Base-by-base conservation (phyloP, 1,140 invertebrate species). In the Drosophila busckii region DNA sequence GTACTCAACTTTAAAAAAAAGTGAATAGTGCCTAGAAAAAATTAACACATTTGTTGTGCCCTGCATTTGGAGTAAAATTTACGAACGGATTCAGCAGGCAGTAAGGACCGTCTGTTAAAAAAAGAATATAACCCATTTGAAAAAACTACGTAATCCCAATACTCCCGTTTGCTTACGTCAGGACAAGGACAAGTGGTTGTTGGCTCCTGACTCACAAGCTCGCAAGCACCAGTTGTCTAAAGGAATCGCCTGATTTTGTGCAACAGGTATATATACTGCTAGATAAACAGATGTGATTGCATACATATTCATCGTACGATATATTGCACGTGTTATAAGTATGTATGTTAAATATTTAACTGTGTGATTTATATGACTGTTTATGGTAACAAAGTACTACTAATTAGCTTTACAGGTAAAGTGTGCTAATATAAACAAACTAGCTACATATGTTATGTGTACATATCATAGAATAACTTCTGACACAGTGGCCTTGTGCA, bases 211-310 rank as follows among this genome's bases (percentile, higher is more conserved):
- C 16, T 20, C 34, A 38, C 28, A 16, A 20, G 53, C 44, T 41
- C 26, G 35, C 12, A n/a, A 61, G 32, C 32, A 34, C 54, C 75
- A 80, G 76, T 76, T 80, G 76, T 82, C 55, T 25, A 53, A 45
- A 73, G 70, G 50, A 82, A 82, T 80, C 75, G 75, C 75, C 75
- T 80, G 75, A 80, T 83, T 82, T 78, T 56, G n/a, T n/a, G n/a
- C n/a, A n/a, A n/a, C 62, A 73, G 75, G 75, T 80, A 80, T 80
- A 76, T 80, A 80, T 31, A 62, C n/a, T 42, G 20, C 50, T 9
- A 34, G 20, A 22, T 9, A n/a, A n/a, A n/a, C n/a, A n/a, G n/a
- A n/a, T n/a, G n/a, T n/a, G n/a, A n/a, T n/a, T n/a, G n/a, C n/a
- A n/a, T n/a, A n/a, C n/a, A n/a, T n/a, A n/a, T n/a, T n/a, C n/a